Evolutionary conservation across 2,113 vertebrate species (phyloP).

Genomic region (Actenoides lindsayi): DNA sequence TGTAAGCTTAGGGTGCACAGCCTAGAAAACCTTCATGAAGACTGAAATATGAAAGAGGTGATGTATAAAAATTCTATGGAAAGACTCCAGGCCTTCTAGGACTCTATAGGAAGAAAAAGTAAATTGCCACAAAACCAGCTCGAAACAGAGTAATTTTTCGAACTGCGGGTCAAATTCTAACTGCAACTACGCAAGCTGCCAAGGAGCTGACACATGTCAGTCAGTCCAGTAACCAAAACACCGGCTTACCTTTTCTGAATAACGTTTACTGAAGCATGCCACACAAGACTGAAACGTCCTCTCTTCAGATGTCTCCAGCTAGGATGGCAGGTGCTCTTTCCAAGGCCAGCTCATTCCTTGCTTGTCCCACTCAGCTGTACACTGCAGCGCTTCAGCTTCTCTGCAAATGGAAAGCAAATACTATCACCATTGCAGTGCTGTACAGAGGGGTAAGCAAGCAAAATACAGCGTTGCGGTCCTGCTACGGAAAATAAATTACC

Average conservation of each 20-base stretch:
- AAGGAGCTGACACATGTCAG: rapidly evolving
- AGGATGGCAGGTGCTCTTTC: constrained; percentile 24
- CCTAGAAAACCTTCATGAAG: background rate
- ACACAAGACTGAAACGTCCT: constrained; percentile 56
- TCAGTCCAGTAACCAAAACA: background rate
- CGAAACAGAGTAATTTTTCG: background rate
- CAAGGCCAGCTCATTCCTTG: constrained; percentile 65
- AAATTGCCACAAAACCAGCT: background rate
- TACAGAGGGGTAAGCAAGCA: background rate
- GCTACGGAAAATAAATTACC: background rate
- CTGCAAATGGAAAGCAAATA: constrained; percentile 34
- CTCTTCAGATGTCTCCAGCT: constrained; percentile 53
- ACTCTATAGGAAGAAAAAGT: background rate
- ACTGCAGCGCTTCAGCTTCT: constrained; percentile 12
- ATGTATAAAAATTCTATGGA: background rate
- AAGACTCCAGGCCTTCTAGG: background rate
- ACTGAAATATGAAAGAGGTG: background rate
- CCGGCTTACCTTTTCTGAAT: constrained; percentile 67
- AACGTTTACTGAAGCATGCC: constrained; percentile 57
- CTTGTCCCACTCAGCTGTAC: constrained; percentile 4
- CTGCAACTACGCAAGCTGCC: background rate
- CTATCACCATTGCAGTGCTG: background rate
- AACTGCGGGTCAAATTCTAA: background rate
- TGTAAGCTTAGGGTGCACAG: background rate
- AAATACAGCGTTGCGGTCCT: background rate